These are phyloP conservation scores for Trisateles emortualis DNA, from an alignment of 2,888 invertebrate species.

Conservation along the genomic window DNA sequence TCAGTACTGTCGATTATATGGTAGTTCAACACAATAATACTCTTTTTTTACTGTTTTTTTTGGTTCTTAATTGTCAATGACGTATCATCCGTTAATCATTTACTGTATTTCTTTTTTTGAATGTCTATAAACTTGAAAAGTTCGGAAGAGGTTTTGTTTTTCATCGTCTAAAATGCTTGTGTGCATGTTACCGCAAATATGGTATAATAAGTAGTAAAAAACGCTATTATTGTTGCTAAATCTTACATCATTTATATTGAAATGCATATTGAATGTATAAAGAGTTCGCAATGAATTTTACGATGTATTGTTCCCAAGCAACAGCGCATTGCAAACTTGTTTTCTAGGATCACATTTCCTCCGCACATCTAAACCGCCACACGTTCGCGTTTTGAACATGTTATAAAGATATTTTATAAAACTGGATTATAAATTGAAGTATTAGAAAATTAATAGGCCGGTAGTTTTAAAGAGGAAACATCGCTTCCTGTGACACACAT, in stretches of 20 bases:
- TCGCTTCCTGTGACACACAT: slow-evolving; percentile 35
- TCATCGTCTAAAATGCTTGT: too few species aligned
- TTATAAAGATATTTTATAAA: slow-evolving; percentile 37
- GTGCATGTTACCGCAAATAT: neutral
- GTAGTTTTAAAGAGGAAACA: slow-evolving; percentile 41
- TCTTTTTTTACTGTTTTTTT: slow-evolving; percentile 31
- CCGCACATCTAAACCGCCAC: slow-evolving; percentile 50
- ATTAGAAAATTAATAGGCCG: slow-evolving; percentile 42
- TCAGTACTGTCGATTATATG: slow-evolving; percentile 49
- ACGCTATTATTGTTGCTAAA: slow-evolving; percentile 13
- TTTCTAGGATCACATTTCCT: slow-evolving; percentile 64
- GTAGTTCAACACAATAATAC: slow-evolving; percentile 23
- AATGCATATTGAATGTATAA: slow-evolving; percentile 41
- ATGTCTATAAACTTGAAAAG: neutral
- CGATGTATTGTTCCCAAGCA: slow-evolving; percentile 62
- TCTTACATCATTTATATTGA: slow-evolving; percentile 31
- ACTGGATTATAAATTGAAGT: slow-evolving; percentile 34
- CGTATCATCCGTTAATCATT: slow-evolving; percentile 17
- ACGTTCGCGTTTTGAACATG: slow-evolving; percentile 39
- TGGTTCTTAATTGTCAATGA: slow-evolving; percentile 20
- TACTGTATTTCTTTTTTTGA: slow-evolving; percentile 13
- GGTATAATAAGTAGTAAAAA: neutral
- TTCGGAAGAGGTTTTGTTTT: too few species aligned
- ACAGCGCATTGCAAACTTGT: slow-evolving; percentile 63
- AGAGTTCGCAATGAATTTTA: slow-evolving; percentile 50